Conservation (phyloP, 92 coral and sea anemone genomes). For the Isaurus tuberculatus region DNA sequence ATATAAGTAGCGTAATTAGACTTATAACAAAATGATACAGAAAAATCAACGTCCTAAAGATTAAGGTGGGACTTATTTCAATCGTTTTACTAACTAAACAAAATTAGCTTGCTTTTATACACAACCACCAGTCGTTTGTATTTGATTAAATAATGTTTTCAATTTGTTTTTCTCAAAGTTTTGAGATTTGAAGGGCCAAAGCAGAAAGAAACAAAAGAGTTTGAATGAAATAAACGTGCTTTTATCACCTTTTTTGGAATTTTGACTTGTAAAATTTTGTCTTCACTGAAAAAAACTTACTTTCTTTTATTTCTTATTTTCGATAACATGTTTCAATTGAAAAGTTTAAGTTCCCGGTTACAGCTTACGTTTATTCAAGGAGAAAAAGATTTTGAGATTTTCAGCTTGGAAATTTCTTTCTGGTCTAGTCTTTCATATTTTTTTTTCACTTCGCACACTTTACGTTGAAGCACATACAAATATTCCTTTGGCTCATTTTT, state of each 20-base stretch:
- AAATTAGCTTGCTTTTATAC: neutral
- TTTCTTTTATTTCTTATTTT: neutral
- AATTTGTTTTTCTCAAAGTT: neutral
- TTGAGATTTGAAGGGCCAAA: neutral
- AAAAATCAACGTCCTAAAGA: neutral
- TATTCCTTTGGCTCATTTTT: neutral
- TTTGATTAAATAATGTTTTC: neutral
- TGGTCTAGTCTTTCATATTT: constrained; percentile 16
- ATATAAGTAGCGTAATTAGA: neutral
- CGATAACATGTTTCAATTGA: neutral
- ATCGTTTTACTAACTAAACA: neutral
- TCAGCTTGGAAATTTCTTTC: neutral
- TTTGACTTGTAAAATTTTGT: neutral
- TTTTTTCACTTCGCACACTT: neutral
- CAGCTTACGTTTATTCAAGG: neutral
- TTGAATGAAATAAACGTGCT: too few relatives aligned
- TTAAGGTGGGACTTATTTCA: neutral
- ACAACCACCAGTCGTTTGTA: neutral
- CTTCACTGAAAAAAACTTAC: neutral
- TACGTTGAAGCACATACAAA: neutral
- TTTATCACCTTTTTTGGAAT: neutral
- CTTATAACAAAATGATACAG: neutral
- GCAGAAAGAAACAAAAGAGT: neutral
- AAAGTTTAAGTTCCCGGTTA: too few relatives aligned
- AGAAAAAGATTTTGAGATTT: neutral